Base-by-base conservation (phyloP, 2,797 vertebrate genomes). In the Philypnodon macrostomus region DNA sequence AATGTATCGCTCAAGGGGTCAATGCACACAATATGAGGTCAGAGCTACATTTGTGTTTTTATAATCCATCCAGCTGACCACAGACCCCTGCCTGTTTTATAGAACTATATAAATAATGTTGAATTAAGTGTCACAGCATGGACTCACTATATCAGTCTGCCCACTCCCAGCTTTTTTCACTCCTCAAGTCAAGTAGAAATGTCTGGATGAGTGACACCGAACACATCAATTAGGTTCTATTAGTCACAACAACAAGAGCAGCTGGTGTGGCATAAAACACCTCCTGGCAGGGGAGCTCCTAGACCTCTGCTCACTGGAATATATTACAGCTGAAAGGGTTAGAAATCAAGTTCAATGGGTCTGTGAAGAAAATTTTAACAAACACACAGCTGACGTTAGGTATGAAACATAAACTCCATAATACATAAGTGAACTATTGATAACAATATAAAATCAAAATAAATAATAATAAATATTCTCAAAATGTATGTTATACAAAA, bases 171-270 rank as follows among this genome's bases (percentile, higher is more conserved):
- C 31, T 1, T 3, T 19, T 32, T 49, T 18, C 31, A 2, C 31
- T 23, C 37, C 9, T 51, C 40, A 58, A 1, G 63, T 56, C 63
- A 41, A 61, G 23, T 30, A 26, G 19, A 6, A 5, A 13, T 36
- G 31, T 35, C 8, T 62, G 48, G 23, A 51, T 47, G 63, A 68
- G 46, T 31, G 17, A 26, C 24, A 42, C 14, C 32, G 38, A 56
- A 46, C 35, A 29, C 50, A 70, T 72, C 68, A 58, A 39, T 69
- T 40, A 52, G 65, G 37, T 67, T 82, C 58, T 63, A 78, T 81
- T 70, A 62, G n/a, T n/a, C n/a, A n/a, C n/a, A n/a, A 50, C 54
- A 27, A 54, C 54, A 4, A 29, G 56, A 71, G 26, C 70, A 67
- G 69, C 63, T 77, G 78, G 50, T 58, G 38, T 50, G 51, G 45